Evolutionary conservation across 2,797 vertebrate species (phyloP), one percentile per base, ranked within the genome.

Genomic region (Lutjanus argentimaculatus): DNA sequence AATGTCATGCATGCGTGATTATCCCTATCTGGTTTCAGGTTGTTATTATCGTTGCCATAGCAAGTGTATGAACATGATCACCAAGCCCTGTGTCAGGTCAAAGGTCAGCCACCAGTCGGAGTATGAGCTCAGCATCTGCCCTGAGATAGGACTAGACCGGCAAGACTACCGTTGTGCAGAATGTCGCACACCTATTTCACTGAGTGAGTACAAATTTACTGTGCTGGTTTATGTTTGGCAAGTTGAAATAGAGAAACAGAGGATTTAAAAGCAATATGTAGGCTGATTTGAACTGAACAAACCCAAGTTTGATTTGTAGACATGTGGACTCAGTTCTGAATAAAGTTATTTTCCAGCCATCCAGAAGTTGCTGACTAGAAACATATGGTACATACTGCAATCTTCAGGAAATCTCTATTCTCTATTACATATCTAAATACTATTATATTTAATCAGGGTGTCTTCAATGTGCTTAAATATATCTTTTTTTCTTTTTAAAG

Each of bases 21-120:
- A 8, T 75, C 8, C 1, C 64, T 78, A 58, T 73, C 53, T 85
- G 66, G 30, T 77, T 74, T 80, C 71, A 99, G 98, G 98, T 40
- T 99, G 98, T 79, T 98, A 97, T 87, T 99, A 99, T 86, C 96
- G 97, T 49, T 98, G 98, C 91, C 98, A 99, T 89, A 99, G 98
- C 92, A 99, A 98, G 91, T 99, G 98, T 91, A 96, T 99, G 95
- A 97, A 97, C 73, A 96, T 97, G 85, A 97, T 99, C 92, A 97
- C 96, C 73, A 98, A 97, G 93, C 93, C 97, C 1, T 99, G 98
- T 1, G 97, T 99, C 89, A 96, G 96, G 86, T 97, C 97, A 64
- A 98, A 99, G 91, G 97, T 99, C 89, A 99, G 98, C 91, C 98
- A 99, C 85, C 98, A 98, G 85, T 98, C 98, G 0, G 98, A 97